These are phyloP conservation scores for Sinocyclocheilus anshuiensis DNA, from an alignment of 2,113 vertebrate genomes.

Conservation along the genomic window DNA sequence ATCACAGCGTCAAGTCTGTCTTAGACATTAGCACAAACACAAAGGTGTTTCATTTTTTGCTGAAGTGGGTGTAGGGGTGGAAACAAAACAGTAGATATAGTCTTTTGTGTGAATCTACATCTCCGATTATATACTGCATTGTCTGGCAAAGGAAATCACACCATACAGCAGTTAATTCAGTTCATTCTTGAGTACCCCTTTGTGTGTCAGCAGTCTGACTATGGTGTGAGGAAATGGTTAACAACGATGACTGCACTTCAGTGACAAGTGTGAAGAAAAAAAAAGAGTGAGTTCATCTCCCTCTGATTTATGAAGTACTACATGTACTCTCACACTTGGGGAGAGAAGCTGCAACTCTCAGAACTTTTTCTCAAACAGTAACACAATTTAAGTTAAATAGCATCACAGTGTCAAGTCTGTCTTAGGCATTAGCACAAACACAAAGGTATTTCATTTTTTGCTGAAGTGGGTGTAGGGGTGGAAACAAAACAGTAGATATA, in stretches of 20 bases:
- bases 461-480: conserved; percentile 26
- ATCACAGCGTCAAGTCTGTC: conserved; percentile 14
- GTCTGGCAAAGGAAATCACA: conserved; percentile 41
- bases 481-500: conserved; percentile 38
- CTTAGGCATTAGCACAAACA: conserved; percentile 21
- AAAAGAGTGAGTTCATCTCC: conserved; percentile 56
- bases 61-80: conserved; percentile 27
- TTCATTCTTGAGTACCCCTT: conserved; percentile 44
- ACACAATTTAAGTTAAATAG: conserved; percentile 67
- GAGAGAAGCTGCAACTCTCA: conserved; percentile 64
- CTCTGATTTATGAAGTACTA: conserved; percentile 64
- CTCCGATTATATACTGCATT: conserved; percentile 36
- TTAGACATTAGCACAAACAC: conserved; percentile 26
- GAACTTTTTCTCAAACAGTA: conserved; percentile 73
- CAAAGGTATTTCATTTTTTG: conserved; percentile 42
- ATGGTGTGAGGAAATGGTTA: conserved; percentile 33
- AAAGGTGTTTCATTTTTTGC: conserved; percentile 40
- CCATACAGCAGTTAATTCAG: conserved; percentile 44
- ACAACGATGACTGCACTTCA: conserved; percentile 60
- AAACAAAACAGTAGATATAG: conserved; percentile 38
- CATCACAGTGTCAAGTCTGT: conserved; percentile 14
- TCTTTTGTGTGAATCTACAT: conserved; percentile 18
- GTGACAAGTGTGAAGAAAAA: conserved; percentile 56
- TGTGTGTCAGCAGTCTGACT: conserved; percentile 46
- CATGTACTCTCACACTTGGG: conserved; percentile 61